Evolutionary conservation across 1,140 invertebrate species (phyloP).

Genomic region (Pogonognathellus flavescens): DNA sequence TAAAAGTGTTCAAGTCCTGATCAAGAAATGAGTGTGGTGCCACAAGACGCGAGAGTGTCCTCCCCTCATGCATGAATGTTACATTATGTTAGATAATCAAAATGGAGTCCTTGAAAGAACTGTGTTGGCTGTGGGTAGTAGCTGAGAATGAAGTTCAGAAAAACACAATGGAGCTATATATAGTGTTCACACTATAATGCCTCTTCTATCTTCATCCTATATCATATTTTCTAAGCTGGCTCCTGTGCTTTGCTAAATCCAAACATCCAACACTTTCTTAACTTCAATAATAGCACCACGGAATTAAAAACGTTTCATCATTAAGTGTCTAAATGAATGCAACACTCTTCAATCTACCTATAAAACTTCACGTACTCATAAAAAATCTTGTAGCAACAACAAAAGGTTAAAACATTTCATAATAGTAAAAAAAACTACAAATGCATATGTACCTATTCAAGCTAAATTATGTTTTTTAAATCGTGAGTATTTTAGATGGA

Average conservation of each 20-base stretch:
- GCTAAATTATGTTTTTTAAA: too few species aligned
- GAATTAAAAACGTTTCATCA: neutral
- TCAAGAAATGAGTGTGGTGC: neutral
- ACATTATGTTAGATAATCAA: conserved; percentile 45
- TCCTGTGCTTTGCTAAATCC: neutral
- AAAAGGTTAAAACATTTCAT: too few species aligned
- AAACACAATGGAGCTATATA: conserved; percentile 19
- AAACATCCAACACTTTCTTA: neutral
- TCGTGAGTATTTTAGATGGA: too few species aligned
- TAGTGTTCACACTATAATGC: neutral
- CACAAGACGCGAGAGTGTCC: neutral
- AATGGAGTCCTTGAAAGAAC: conserved; percentile 41
- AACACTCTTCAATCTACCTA: too few species aligned
- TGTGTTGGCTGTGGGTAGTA: conserved; percentile 11
- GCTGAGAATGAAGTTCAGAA: conserved; percentile 25
- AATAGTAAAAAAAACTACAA: too few species aligned
- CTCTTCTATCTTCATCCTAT: too few species aligned
- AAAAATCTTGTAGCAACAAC: too few species aligned
- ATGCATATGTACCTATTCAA: too few species aligned
- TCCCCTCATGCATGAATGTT: conserved; percentile 29
- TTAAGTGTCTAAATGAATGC: too few species aligned
- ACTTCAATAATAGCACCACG: too few species aligned
- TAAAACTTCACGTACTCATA: too few species aligned
- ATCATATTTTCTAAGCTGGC: neutral
- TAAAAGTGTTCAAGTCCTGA: neutral